Conservation (phyloP, 2,113 vertebrate genomes). For the Gambusia holbrooki region DNA sequence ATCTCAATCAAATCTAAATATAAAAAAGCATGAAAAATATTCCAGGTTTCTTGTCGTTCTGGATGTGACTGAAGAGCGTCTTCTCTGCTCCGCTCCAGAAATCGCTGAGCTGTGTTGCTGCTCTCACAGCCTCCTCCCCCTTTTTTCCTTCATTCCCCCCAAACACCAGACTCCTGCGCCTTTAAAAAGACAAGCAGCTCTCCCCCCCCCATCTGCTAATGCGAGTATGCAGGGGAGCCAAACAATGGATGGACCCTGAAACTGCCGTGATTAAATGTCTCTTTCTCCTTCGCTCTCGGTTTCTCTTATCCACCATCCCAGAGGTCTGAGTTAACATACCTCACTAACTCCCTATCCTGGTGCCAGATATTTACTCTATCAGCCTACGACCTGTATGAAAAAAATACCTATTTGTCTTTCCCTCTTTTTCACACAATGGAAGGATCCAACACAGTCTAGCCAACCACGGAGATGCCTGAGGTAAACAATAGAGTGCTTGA, state of each 20-base stretch:
- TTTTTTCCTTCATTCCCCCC: conserved; percentile 58
- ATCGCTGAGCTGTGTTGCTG: conserved; percentile 66
- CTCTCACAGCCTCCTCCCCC: conserved; percentile 71
- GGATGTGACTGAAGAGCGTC: conserved; percentile 46
- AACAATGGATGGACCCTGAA: conserved; percentile 74
- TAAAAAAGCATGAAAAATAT: conserved; percentile 24
- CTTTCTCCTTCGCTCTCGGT: conserved; percentile 31
- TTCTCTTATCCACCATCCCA: conserved; percentile 1
- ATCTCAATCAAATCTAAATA: background rate
- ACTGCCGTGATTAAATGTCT: conserved; percentile 12
- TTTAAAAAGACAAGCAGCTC: conserved; percentile 80
- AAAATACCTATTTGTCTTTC: conserved; percentile 22
- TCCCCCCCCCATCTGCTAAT: conserved; percentile 30
- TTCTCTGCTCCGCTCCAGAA: conserved; percentile 64
- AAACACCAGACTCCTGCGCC: conserved; percentile 60
- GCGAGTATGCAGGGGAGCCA: conserved; percentile 43
- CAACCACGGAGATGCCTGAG: conserved; percentile 57
- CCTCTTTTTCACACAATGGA: conserved; percentile 70
- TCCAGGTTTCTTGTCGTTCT: conserved; percentile 43
- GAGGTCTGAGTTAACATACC: background rate
- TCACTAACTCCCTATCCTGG: conserved; percentile 17
- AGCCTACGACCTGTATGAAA: conserved; percentile 6
- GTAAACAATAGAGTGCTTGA: conserved; percentile 74
- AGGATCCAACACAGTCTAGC: conserved; percentile 59
- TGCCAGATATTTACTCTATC: conserved; percentile 3